Evolutionary conservation across 2,797 vertebrate species (phyloP).

Genomic region (Columba guinea): DNA sequence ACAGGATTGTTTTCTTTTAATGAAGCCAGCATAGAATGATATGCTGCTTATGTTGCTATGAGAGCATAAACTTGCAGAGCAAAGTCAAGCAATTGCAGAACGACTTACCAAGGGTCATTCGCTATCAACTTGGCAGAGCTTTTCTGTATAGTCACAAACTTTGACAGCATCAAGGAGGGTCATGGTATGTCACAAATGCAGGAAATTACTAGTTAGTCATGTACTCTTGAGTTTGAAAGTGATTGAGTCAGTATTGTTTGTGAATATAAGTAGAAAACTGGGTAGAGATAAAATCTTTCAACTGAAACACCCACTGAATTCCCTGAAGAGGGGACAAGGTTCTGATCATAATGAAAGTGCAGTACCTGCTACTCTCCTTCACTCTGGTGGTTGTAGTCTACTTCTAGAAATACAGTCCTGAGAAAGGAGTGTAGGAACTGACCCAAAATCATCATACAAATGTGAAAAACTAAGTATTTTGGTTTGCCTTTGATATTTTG

Average conservation of each 20-base stretch:
- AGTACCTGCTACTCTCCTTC: not conserved
- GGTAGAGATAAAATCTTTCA: not conserved
- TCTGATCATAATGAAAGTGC: not conserved
- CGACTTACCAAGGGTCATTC: not conserved
- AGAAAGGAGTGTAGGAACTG: not conserved
- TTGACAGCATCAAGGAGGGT: not conserved
- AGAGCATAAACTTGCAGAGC: slow-evolving; percentile 35
- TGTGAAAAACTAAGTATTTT: not conserved
- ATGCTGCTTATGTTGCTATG: slow-evolving; percentile 41
- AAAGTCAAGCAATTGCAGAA: slow-evolving; percentile 38
- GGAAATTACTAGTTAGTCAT: slow-evolving; percentile 20
- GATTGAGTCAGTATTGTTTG: not conserved
- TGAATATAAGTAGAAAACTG: not conserved
- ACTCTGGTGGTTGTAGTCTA: not conserved
- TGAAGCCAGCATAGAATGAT: slow-evolving; percentile 42
- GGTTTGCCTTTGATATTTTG: not conserved
- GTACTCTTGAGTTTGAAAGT: not conserved
- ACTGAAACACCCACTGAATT: not conserved
- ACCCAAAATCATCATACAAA: not conserved
- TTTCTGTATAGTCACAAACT: slow-evolving; percentile 5
- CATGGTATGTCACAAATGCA: slow-evolving; percentile 19
- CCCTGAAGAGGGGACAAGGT: not conserved
- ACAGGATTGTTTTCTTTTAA: slow-evolving; percentile 51
- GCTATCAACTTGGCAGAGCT: not conserved
- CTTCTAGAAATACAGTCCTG: not conserved